These are phyloP conservation scores for Erynnis tages DNA, from an alignment of 2,888 invertebrate genomes.

Conservation along the genomic window DNA sequence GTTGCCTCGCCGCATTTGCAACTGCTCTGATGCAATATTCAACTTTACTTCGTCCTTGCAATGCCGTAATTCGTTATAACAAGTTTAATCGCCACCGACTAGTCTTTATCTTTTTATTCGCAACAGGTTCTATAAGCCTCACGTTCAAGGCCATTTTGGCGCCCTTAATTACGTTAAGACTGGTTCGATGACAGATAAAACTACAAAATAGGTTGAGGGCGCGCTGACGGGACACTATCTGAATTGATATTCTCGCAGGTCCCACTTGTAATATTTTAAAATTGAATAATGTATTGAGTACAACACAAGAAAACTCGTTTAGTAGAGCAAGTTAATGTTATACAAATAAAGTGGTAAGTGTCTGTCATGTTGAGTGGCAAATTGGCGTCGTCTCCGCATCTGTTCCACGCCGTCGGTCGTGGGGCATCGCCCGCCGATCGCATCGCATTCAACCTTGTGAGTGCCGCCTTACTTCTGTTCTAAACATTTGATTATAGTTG, in stretches of 20 bases:
- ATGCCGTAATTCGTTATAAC: conserved; percentile 81
- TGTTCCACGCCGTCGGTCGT: conserved; percentile 51
- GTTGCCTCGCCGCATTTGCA: conserved; percentile 71
- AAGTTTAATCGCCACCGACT: conserved; percentile 67
- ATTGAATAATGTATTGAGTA: conserved; percentile 43
- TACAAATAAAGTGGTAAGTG: conserved; percentile 64
- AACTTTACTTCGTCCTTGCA: conserved; percentile 81
- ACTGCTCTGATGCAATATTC: conserved; percentile 79
- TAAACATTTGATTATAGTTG: too few species aligned
- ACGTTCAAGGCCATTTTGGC: conserved; percentile 67
- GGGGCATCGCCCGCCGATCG: conserved; percentile 43
- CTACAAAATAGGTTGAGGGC: conserved; percentile 46
- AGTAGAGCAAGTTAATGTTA: conserved; percentile 61
- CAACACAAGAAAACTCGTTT: conserved; percentile 48
- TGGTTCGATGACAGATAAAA: conserved; percentile 51
- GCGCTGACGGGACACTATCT: conserved; percentile 31
- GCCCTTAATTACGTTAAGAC: conserved; percentile 63
- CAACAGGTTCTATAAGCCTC: conserved; percentile 55
- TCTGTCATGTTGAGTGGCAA: conserved; percentile 67
- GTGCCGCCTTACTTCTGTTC: conserved; percentile 49
- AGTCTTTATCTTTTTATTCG: conserved; percentile 69
- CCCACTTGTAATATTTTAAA: conserved; percentile 22
- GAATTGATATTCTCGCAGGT: conserved; percentile 29
- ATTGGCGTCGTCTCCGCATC: conserved; percentile 68
- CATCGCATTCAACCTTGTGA: conserved; percentile 60